phyloP scores from a whole-genome alignment of 1,140 invertebrate species.

The Elymnias hypermnestra region DNA sequence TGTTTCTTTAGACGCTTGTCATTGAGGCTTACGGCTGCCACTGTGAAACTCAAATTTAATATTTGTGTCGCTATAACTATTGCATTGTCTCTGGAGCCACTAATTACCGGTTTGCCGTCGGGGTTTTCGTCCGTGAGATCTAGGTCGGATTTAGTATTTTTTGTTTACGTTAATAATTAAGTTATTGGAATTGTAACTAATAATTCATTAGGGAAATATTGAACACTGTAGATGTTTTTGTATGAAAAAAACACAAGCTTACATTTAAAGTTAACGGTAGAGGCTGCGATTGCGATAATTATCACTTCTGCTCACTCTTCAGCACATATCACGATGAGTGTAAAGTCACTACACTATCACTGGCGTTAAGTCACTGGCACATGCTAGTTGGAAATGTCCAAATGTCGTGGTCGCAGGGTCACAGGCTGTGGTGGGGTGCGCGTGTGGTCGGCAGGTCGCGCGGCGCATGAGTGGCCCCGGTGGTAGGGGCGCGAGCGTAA shows the following conservation, averaged over 20 bases:
- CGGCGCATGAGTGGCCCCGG: constrained; percentile 66
- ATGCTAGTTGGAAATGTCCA: constrained; percentile 32
- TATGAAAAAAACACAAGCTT: constrained; percentile 50
- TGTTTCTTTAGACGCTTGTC: constrained; percentile 57
- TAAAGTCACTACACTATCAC: no score
- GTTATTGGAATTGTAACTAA: not conserved
- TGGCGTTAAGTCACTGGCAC: constrained; percentile 54
- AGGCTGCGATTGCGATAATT: constrained; percentile 54
- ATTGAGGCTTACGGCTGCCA: constrained; percentile 39
- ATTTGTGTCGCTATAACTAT: constrained; percentile 49
- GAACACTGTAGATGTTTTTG: not conserved
- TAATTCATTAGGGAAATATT: no score
- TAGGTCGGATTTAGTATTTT: constrained; percentile 39
- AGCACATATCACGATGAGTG: constrained; percentile 49
- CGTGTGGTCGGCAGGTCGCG: constrained; percentile 62
- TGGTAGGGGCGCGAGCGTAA: constrained; percentile 70
- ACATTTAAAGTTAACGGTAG: constrained; percentile 66
- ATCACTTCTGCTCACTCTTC: constrained; percentile 43
- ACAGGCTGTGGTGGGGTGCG: constrained; percentile 50
- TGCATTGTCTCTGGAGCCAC: constrained; percentile 50
- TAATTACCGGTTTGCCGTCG: constrained; percentile 26
- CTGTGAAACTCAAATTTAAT: constrained; percentile 45
- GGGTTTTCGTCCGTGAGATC: constrained; percentile 52
- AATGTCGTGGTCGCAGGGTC: constrained; percentile 42
- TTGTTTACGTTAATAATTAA: not conserved